Evolutionary conservation across 30 jellyfish, hydroid and myxozoan species (phyloP).

Genomic region (Aurelia sp.): DNA sequence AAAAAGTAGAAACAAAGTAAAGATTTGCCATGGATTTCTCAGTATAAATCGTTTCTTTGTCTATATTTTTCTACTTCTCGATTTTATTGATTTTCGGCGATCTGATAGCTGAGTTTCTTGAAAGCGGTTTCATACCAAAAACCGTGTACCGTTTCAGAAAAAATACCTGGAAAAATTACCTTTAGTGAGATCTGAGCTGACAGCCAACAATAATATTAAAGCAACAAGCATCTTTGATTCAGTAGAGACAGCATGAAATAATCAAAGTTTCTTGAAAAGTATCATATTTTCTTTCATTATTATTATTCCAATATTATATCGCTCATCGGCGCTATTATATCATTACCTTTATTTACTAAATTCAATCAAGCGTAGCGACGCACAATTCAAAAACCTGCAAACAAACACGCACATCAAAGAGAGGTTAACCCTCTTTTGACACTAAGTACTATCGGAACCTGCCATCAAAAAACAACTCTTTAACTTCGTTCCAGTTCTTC

Average conservation of each 20-base stretch:
- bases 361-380: background rate
- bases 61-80: too few species aligned
- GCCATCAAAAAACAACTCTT: too few species aligned
- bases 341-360: background rate
- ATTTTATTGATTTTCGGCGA: too few species aligned
- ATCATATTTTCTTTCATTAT: too few species aligned
- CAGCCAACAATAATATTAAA: background rate
- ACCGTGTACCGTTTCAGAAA: background rate
- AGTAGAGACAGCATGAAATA: background rate
- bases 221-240: constrained; percentile 1
- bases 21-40: too few species aligned
- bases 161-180: background rate
- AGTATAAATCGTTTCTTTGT: too few species aligned
- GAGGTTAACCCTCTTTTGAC: too few species aligned
- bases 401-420: background rate
- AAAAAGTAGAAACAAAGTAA: too few species aligned
- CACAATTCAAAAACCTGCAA: constrained; percentile 3
- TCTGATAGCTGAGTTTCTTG: background rate
- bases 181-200: background rate
- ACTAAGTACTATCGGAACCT: too few species aligned
- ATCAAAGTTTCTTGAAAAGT: too few species aligned
- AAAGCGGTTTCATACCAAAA: background rate
- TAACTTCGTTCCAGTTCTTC: too few species aligned
- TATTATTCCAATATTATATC: too few species aligned
- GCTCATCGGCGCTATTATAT: background rate